These are phyloP conservation scores for Dipodomys ordii DNA, from an alignment of 2,113 vertebrate genomes.

Conservation along the genomic window DNA sequence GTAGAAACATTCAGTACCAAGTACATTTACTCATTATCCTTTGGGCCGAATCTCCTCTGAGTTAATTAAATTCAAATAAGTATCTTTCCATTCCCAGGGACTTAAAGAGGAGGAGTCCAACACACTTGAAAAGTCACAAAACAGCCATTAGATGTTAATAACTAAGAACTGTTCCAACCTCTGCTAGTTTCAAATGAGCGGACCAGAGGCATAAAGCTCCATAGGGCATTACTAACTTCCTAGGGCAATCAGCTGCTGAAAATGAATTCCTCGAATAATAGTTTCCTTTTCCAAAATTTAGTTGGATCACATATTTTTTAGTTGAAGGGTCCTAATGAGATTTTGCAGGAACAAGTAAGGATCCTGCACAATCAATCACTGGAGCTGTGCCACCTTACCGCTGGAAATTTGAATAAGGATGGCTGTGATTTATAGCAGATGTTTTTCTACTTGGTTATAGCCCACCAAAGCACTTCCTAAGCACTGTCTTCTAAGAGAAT, in stretches of 20 bases:
- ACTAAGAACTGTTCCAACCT: conserved; percentile 60
- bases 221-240: conserved; percentile 57
- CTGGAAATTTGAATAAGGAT: conserved; percentile 54
- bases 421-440: conserved; percentile 61
- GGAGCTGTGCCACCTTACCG: conserved; percentile 61
- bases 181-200: conserved; percentile 67
- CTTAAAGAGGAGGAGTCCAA: conserved; percentile 65
- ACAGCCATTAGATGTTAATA: conserved; percentile 73
- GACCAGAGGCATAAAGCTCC: conserved; percentile 64
- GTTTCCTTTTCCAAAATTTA: conserved; percentile 76
- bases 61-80: conserved; percentile 82
- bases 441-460: conserved; percentile 52
- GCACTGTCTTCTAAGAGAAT: not conserved
- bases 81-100: conserved; percentile 73
- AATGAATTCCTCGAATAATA: conserved; percentile 76
- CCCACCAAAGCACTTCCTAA: conserved; percentile 43
- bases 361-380: conserved; percentile 69
- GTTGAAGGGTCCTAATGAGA: conserved; percentile 72
- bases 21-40: conserved; percentile 59
- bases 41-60: conserved; percentile 65
- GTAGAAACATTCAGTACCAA: conserved; percentile 57
- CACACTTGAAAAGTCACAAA: conserved; percentile 60
- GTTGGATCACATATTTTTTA: conserved; percentile 64
- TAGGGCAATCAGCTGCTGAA: conserved; percentile 59
- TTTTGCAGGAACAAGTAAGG: conserved; percentile 51